Evolutionary conservation across 2,113 vertebrate genomes (phyloP).

Genomic region (Ammodytes marinus): DNA sequence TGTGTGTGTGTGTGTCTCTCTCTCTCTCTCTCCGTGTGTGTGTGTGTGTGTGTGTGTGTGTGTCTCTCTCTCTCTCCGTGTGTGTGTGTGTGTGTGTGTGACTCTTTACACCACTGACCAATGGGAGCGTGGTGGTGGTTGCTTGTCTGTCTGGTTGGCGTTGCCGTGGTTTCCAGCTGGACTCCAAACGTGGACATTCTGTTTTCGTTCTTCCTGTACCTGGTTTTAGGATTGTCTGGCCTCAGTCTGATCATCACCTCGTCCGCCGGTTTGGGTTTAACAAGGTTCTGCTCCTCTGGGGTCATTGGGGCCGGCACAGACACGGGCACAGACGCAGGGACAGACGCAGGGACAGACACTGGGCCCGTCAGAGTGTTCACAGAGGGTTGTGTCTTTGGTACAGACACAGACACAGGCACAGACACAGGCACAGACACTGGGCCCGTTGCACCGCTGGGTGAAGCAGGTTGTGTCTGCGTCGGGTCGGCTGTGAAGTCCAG

Average conservation of each 20-base stretch:
- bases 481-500: slow-evolving; percentile 70
- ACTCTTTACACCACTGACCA: too few relatives aligned
- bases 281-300: slow-evolving; percentile 51
- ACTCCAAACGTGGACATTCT: slow-evolving; percentile 86
- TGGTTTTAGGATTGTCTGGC: slow-evolving; percentile 20
- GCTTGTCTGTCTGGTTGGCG: not conserved
- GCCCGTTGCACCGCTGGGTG: too few relatives aligned
- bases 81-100: too few relatives aligned
- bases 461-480: not conserved
- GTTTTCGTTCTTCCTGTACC: slow-evolving; percentile 78
- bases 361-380: too few relatives aligned
- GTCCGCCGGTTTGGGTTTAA: slow-evolving; percentile 39
- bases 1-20: too few relatives aligned
- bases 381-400: too few relatives aligned
- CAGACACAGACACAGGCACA: too few relatives aligned
- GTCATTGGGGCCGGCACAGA: slow-evolving; percentile 58
- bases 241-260: slow-evolving; percentile 80
- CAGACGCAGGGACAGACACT: too few relatives aligned
- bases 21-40: too few relatives aligned
- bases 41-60: too few relatives aligned
- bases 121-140: not conserved
- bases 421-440: too few relatives aligned
- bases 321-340: not conserved
- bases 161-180: slow-evolving; percentile 57
- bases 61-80: too few relatives aligned